These are phyloP conservation scores for Glaucopsyche alexis DNA, from an alignment of 2,888 invertebrate species.

Conservation along the genomic window DNA sequence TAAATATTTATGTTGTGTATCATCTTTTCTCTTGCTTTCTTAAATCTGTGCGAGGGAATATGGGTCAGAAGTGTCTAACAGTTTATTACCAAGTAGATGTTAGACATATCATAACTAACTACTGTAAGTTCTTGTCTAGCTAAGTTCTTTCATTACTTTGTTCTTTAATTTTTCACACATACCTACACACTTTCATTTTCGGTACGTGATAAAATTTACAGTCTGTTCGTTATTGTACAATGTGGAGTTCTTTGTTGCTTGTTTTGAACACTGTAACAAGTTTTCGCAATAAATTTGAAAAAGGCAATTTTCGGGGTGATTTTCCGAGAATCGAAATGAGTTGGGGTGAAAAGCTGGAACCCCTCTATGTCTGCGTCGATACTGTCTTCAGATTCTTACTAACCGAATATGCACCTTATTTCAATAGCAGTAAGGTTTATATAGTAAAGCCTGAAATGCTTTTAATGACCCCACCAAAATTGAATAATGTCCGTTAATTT, in stretches of 20 bases:
- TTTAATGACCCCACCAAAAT: constrained; percentile 9
- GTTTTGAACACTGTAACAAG: constrained; percentile 25
- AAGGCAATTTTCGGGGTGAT: constrained; percentile 30
- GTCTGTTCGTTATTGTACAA: background rate
- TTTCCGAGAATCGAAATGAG: constrained; percentile 47
- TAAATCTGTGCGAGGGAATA: no score
- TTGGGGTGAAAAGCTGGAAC: constrained; percentile 46
- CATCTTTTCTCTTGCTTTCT: no score
- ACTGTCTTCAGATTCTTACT: constrained; percentile 34
- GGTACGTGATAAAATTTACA: constrained; percentile 7
- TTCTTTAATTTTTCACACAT: background rate
- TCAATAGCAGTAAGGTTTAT: background rate
- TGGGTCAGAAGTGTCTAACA: no score
- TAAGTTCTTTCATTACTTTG: background rate
- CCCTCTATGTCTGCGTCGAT: constrained; percentile 44
- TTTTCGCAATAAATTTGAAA: constrained; percentile 36
- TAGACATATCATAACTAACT: no score
- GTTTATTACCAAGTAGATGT: no score
- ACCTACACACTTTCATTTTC: constrained; percentile 23
- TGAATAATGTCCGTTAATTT: constrained; percentile 13
- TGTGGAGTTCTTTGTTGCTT: background rate
- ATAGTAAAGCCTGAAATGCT: background rate
- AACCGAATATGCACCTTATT: background rate
- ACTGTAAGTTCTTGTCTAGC: background rate
- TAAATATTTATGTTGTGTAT: no score